These are phyloP conservation scores for Aeoliscus strigatus DNA, from an alignment of 2,797 vertebrate species.

Conservation along the genomic window DNA sequence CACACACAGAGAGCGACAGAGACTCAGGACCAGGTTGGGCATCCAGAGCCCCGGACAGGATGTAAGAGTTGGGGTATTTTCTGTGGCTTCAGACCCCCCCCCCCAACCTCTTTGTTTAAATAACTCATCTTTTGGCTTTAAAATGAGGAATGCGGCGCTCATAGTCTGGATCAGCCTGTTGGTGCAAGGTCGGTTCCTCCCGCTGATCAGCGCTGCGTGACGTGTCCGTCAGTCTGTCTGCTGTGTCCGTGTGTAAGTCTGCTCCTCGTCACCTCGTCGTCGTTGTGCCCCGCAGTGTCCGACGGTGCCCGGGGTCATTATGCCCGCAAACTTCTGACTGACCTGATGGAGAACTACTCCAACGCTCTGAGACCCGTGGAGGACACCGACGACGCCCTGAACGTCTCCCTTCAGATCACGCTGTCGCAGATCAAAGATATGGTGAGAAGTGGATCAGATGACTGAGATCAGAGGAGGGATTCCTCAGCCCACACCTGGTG, in stretches of 20 bases:
- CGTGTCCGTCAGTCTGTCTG: too few species aligned
- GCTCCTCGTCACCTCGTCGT: neutral
- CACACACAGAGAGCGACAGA: conserved; percentile 27
- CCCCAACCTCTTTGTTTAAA: conserved; percentile 47
- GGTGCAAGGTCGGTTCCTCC: conserved; percentile 67
- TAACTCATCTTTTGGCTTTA: conserved; percentile 48
- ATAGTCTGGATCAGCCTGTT: conserved; percentile 67
- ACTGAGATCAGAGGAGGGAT: too few species aligned
- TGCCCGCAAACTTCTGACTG: conserved; percentile 86
- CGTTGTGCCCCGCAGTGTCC: conserved; percentile 71
- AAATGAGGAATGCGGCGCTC: conserved; percentile 67
- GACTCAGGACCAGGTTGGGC: conserved; percentile 53
- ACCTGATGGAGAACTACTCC: conserved; percentile 91
- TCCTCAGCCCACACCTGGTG: too few species aligned
- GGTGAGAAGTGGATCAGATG: too few species aligned
- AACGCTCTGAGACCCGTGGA: conserved; percentile 90
- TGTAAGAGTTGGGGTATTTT: conserved; percentile 44
- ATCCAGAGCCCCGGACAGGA: conserved; percentile 53
- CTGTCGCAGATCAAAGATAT: conserved; percentile 98
- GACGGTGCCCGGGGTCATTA: conserved; percentile 87
- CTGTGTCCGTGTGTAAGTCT: too few species aligned
- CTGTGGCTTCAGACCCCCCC: conserved; percentile 18
- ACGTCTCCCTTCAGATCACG: conserved; percentile 94
- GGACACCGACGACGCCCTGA: conserved; percentile 90
- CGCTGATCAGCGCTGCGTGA: neutral